These are phyloP conservation scores for Drosophila antonietae DNA, from an alignment of 2,888 invertebrate genomes.

Conservation along the genomic window DNA sequence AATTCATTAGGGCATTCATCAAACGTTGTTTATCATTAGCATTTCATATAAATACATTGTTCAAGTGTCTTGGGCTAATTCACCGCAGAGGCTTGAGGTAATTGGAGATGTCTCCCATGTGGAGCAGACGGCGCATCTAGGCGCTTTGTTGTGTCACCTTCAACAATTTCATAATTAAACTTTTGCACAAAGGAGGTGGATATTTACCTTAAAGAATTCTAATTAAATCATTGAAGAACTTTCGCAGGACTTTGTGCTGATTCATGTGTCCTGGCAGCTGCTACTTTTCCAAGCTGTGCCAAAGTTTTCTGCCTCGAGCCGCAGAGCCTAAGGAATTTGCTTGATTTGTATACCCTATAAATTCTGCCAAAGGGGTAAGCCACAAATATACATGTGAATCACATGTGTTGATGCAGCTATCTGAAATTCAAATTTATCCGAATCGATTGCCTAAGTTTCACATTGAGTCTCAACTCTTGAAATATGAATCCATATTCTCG, in stretches of 20 bases:
- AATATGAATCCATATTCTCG: not conserved
- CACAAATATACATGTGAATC: not conserved
- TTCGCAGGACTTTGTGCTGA: constrained; percentile 75
- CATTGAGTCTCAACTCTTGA: not conserved
- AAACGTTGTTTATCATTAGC: constrained; percentile 18
- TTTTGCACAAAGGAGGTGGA: constrained; percentile 39
- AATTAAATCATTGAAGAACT: constrained; percentile 78
- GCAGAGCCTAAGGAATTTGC: constrained; percentile 60
- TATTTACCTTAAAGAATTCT: constrained; percentile 77
- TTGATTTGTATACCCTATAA: constrained; percentile 66
- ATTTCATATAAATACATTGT: constrained; percentile 49
- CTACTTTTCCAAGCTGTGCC: constrained; percentile 58
- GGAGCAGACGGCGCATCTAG: constrained; percentile 7
- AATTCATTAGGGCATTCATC: constrained; percentile 34
- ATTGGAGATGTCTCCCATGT: constrained; percentile 29
- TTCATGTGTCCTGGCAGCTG: constrained; percentile 76
- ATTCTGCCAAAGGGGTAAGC: not conserved
- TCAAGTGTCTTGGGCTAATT: constrained; percentile 54
- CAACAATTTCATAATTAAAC: constrained; percentile 80
- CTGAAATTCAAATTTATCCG: not conserved
- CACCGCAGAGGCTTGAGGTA: constrained; percentile 52
- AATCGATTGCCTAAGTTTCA: not conserved
- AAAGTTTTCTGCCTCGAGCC: constrained; percentile 39
- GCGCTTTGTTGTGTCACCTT: constrained; percentile 55
- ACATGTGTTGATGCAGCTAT: not conserved